phyloP scores from a whole-genome alignment of 2,113 vertebrate genomes.

The Apaloderma vittatum region DNA sequence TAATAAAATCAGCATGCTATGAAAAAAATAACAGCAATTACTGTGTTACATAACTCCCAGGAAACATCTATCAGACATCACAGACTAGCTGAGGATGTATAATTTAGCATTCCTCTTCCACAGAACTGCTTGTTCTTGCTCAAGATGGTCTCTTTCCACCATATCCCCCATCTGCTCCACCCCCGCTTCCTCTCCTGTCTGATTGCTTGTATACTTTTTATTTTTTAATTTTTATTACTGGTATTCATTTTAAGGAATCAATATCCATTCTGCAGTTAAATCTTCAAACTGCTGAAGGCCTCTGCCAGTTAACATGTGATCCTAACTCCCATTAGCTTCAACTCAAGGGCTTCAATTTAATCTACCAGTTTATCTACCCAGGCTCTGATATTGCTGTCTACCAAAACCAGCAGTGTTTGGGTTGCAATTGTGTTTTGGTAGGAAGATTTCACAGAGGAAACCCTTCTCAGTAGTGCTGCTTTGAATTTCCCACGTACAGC shows the following conservation, averaged over 20 bases:
- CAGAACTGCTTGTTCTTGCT: conserved; percentile 68
- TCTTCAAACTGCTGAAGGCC: not conserved
- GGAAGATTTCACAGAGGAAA: not conserved
- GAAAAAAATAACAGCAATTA: conserved; percentile 49
- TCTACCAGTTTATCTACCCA: not conserved
- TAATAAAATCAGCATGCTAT: not conserved
- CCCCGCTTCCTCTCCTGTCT: conserved; percentile 60
- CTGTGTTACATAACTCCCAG: conserved; percentile 39
- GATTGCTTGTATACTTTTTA: not conserved
- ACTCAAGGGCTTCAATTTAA: not conserved
- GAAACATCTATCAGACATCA: conserved; percentile 61
- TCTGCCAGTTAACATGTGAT: not conserved
- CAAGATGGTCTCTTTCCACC: conserved; percentile 57
- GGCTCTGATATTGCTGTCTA: not conserved
- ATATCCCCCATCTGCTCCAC: conserved; percentile 65
- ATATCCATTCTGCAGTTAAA: not conserved
- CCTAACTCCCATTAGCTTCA: not conserved
- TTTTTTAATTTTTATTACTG: conserved; percentile 18
- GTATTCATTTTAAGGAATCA: conserved; percentile 28
- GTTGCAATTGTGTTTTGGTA: not conserved
- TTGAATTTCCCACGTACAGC: not conserved
- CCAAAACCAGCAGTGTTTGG: accelerated
- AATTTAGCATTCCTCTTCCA: conserved; percentile 55
- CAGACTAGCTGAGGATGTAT: conserved; percentile 37
- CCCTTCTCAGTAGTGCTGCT: not conserved